Conservation (phyloP, 92 coral and sea anemone species). For the Zoanthus sansibaricus region DNA sequence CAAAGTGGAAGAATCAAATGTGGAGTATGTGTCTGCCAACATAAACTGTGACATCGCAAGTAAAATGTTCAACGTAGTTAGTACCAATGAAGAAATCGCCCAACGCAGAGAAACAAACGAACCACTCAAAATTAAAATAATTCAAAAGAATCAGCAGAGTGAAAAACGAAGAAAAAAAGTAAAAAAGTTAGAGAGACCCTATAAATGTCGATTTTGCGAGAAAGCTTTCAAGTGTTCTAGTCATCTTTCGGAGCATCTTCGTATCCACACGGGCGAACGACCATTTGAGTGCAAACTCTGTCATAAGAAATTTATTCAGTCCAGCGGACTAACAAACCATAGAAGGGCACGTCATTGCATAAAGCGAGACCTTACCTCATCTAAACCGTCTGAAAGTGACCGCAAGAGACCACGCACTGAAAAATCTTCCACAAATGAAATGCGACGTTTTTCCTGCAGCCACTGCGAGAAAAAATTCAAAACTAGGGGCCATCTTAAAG, state of each 20-base stretch:
- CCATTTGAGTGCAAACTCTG: constrained; percentile 25
- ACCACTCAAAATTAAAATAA: not conserved
- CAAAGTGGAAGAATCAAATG: not conserved
- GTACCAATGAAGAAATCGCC: not conserved
- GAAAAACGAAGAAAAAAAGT: not conserved
- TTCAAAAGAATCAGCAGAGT: not conserved
- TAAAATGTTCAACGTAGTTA: not conserved
- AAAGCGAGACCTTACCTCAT: not conserved
- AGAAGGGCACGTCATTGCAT: not conserved
- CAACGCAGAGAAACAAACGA: not conserved
- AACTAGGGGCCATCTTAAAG: constrained; percentile 24
- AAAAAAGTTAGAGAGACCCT: constrained; percentile 7
- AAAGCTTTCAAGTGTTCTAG: constrained; percentile 31
- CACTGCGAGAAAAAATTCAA: constrained; percentile 26
- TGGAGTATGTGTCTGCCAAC: not conserved
- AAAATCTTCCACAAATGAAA: not conserved
- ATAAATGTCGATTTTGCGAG: constrained; percentile 9
- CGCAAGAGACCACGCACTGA: not conserved
- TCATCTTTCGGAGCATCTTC: constrained; percentile 24
- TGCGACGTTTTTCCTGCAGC: constrained; percentile 30
- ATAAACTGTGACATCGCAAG: not conserved
- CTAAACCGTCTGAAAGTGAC: not conserved
- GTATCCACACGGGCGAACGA: constrained; percentile 28
- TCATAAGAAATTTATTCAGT: constrained; percentile 31
- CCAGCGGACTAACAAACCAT: constrained; percentile 28